Evolutionary conservation across 2,888 invertebrate species (phyloP).

Genomic region (Pasiphila rectangulata): DNA sequence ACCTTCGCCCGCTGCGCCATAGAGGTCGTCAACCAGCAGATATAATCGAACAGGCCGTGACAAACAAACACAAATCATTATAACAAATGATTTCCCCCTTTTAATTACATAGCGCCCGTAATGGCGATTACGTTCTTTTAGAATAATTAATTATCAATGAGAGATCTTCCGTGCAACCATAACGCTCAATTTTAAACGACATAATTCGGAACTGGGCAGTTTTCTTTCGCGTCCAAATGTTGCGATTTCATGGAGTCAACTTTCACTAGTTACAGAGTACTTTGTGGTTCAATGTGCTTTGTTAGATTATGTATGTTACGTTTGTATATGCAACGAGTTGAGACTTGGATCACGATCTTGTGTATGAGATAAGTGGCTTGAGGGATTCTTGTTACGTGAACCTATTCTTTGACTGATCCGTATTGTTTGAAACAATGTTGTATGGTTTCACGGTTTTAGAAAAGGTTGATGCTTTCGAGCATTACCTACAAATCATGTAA

Average conservation of each 20-base stretch:
- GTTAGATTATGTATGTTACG: slow-evolving; percentile 24
- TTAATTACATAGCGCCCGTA: too few relatives aligned
- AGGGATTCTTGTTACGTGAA: neutral
- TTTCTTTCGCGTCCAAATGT: slow-evolving; percentile 41
- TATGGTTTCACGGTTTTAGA: too few relatives aligned
- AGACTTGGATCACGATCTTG: neutral
- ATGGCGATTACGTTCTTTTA: too few relatives aligned
- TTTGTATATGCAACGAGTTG: slow-evolving; percentile 10
- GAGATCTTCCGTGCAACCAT: neutral
- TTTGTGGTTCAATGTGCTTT: slow-evolving; percentile 29
- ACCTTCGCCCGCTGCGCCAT: too few relatives aligned
- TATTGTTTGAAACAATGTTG: too few relatives aligned
- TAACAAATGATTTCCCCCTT: too few relatives aligned
- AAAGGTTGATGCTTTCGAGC: too few relatives aligned
- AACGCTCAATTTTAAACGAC: too few relatives aligned
- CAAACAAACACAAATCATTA: slow-evolving; percentile 11
- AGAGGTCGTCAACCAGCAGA: too few relatives aligned
- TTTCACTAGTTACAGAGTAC: slow-evolving; percentile 52
- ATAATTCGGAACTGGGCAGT: neutral
- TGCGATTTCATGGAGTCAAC: slow-evolving; percentile 50
- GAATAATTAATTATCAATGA: too few relatives aligned
- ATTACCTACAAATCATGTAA: too few relatives aligned
- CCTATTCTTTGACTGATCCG: neutral
- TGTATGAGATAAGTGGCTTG: neutral
- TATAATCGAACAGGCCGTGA: too few relatives aligned